A percentile compares a stretch with the other conserved stretches of the same genome.
Conservation (phyloP, 92 coral and sea anemone genomes). For the Umimayanthus kanabou region DNA sequence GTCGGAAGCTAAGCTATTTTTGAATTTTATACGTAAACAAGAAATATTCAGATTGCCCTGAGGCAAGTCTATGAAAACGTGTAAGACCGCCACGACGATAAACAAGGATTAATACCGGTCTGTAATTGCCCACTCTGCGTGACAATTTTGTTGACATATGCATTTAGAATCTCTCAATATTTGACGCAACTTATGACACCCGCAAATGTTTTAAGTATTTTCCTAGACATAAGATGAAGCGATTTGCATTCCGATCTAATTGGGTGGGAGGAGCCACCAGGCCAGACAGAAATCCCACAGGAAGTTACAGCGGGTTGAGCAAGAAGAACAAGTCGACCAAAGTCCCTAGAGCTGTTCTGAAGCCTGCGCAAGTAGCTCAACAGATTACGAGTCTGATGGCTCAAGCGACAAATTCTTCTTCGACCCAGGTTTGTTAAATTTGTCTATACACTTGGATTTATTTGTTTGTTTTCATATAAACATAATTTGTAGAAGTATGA, state of each 20-base stretch:
- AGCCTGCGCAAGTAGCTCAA: slow-evolving; percentile 52
- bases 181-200: slow-evolving; percentile 24
- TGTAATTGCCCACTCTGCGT: not conserved
- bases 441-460: not conserved
- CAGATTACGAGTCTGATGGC: slow-evolving; percentile 69
- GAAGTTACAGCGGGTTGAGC: slow-evolving; percentile 39
- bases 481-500: not conserved
- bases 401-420: slow-evolving; percentile 82
- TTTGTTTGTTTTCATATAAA: not conserved
- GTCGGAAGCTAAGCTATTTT: slow-evolving; percentile 3
- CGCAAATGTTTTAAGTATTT: not conserved
- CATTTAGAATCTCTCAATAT: not conserved
- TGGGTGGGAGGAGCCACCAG: slow-evolving; percentile 15
- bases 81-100: not conserved
- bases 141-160: slow-evolving; percentile 1
- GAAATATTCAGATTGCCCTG: not conserved
- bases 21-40: not conserved
- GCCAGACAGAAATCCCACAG: not conserved
- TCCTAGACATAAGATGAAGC: slow-evolving; percentile 5
- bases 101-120: not conserved
- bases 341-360: slow-evolving; percentile 54
- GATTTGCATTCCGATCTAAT: slow-evolving; percentile 29
- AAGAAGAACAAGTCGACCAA: slow-evolving; percentile 37
- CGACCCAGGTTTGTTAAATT: slow-evolving; percentile 69
- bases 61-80: not conserved